Evolutionary conservation across 2,797 vertebrate species (phyloP), one percentile per base, ranked within the genome.

Genomic region (Sebastiscus tertius): DNA sequence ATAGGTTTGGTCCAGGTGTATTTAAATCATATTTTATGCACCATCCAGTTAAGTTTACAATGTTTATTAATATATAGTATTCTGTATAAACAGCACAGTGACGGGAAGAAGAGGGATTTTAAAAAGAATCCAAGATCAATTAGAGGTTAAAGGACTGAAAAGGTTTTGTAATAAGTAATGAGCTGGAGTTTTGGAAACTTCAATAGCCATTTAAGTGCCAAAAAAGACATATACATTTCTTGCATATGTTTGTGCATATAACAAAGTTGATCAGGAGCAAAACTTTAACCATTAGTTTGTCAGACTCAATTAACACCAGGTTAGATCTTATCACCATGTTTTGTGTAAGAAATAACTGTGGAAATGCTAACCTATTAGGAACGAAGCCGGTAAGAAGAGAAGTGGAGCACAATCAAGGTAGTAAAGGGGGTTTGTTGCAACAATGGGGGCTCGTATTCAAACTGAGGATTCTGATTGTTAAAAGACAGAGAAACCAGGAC

Each of bases 341-440:
- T 46, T 86, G 31, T 82, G 63, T 83, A 61, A 75, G 33, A 61
- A 92, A 72, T 95, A 91, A 92, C 87, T 92, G 67, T 95, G 86
- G 55, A 89, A 91, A 92, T 95, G 87, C 91, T 91, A 85, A 94
- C 93, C 90, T 93, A 75, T 91, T 87, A 96, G 96, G 95, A 95
- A 87, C 85, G 91, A 95, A 76, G 88, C 75, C n/a, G 42, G 75
- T 75, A 94, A 89, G 93, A 96, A 95, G 94, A 96, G 84, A 92
- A 94, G 93, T 85, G 95, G 94, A 92, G 70, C 87, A 65, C 81
- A 79, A 62, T 63, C 87, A 88, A 97, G 96, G 96, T 96, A 96
- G 92, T 91, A 82, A 79, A 83, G 78, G 79, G 60, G 64, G 87
- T 96, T 95, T 96, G 94, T 83, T 93, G 91, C 90, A 95, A 84